These are phyloP conservation scores for Xenops minutus DNA, from an alignment of 2,797 vertebrate species.

Conservation along the genomic window DNA sequence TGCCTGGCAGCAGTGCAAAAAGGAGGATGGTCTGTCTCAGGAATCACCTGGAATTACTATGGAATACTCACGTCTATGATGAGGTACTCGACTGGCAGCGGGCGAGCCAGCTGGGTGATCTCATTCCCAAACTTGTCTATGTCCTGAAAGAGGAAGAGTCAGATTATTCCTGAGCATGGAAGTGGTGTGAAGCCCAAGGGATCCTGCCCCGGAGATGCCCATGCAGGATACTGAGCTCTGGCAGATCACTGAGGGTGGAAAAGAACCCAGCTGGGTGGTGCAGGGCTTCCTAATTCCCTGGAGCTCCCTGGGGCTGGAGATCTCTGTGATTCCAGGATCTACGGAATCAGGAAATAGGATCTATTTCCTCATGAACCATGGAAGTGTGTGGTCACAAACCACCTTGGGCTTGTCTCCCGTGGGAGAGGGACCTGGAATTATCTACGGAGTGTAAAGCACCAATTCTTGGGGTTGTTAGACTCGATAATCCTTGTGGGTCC, in stretches of 20 bases:
- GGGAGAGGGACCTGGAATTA: not conserved
- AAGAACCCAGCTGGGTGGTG: not conserved
- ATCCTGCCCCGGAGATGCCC: not conserved
- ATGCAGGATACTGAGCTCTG: not conserved
- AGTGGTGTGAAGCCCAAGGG: not conserved
- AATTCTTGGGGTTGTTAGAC: not conserved
- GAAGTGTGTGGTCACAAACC: accelerated
- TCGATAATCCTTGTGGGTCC: too few relatives aligned
- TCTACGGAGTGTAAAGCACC: accelerated
- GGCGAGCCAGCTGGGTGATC: constrained; percentile 94
- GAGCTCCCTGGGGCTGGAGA: not conserved
- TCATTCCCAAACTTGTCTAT: constrained; percentile 99
- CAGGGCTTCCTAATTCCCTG: not conserved
- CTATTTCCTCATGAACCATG: not conserved
- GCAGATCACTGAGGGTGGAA: not conserved
- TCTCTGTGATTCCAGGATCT: not conserved
- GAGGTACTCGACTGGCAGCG: constrained; percentile 96
- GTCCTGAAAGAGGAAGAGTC: constrained; percentile 77
- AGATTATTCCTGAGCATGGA: not conserved
- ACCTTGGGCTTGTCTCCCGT: not conserved
- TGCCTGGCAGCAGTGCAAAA: not conserved
- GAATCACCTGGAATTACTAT: not conserved
- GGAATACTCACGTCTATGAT: constrained; percentile 92
- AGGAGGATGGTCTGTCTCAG: not conserved
- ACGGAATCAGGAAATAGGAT: not conserved